Conservation (phyloP, 2,113 vertebrate species). For the Limanda limanda region DNA sequence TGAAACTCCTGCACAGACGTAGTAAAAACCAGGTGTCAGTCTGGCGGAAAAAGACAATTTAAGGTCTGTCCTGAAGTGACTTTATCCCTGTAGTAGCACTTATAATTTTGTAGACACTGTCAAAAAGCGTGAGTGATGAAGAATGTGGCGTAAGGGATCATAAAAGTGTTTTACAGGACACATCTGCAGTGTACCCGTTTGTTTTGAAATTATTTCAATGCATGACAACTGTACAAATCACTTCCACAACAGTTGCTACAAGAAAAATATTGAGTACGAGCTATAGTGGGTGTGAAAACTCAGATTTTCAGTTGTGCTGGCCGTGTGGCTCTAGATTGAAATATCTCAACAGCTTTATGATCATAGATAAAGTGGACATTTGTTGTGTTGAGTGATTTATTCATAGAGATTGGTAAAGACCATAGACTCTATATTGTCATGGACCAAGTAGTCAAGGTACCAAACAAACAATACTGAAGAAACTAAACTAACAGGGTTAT, state of each 20-base stretch:
- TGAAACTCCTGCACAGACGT: constrained; percentile 1
- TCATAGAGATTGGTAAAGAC: too few species aligned
- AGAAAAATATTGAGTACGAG: not conserved
- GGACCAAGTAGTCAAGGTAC: too few species aligned
- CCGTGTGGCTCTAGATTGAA: not conserved
- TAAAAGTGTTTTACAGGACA: not conserved
- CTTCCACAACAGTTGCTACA: not conserved
- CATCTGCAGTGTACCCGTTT: constrained; percentile 1
- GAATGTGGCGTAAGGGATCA: not conserved
- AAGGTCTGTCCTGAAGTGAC: not conserved
- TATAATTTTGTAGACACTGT: constrained; percentile 11
- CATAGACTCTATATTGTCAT: too few species aligned
- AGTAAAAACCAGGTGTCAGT: not conserved
- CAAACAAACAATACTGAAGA: too few species aligned
- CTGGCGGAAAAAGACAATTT: too few species aligned
- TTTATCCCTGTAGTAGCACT: not conserved
- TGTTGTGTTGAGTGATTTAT: not conserved
- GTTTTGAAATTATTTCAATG: not conserved
- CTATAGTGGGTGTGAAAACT: not conserved
- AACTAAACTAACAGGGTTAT: too few species aligned
- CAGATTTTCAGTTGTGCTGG: not conserved
- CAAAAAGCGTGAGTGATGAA: not conserved
- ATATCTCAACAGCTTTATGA: not conserved
- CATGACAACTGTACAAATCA: not conserved
- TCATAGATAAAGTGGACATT: not conserved